Conservation (phyloP, 37 sponge, comb jelly and placozoan species). For the Cladorhizidae sp. region DNA sequence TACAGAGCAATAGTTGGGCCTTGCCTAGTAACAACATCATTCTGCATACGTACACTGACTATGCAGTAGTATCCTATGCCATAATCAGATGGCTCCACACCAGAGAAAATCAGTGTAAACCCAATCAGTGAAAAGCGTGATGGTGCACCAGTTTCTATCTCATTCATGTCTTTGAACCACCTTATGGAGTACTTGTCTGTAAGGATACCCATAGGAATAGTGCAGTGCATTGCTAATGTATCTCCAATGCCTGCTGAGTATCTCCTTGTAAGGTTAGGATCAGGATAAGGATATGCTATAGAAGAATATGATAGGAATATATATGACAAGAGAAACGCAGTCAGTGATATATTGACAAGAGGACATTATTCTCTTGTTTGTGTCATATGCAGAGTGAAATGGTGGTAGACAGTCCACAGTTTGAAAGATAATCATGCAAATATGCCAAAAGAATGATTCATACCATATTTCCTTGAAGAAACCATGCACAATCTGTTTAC, state of each 20-base stretch:
- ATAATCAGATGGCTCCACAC: not conserved
- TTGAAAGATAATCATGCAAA: too few relatives aligned
- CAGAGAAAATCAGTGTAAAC: slow-evolving; percentile 1
- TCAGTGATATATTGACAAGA: too few relatives aligned
- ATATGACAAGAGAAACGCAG: too few relatives aligned
- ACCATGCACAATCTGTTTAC: too few relatives aligned
- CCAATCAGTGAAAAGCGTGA: not conserved
- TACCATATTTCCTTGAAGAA: too few relatives aligned
- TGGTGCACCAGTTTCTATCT: not conserved
- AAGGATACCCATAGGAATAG: not conserved
- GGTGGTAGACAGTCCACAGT: too few relatives aligned
- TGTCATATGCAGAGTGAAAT: too few relatives aligned
- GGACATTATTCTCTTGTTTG: too few relatives aligned
- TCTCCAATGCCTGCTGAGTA: not conserved
- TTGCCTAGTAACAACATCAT: not conserved
- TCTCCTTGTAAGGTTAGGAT: slow-evolving; percentile 1
- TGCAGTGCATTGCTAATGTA: not conserved
- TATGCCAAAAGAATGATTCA: too few relatives aligned
- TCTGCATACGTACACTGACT: not conserved
- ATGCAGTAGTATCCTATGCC: slow-evolving; percentile 4
- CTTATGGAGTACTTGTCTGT: not conserved
- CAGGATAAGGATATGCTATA: not conserved
- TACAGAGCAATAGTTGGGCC: not conserved
- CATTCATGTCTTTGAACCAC: slow-evolving; percentile 5
- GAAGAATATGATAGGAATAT: too few relatives aligned